Evolutionary conservation across 2,113 vertebrate genomes (phyloP).

Genomic region (Malurus cyaneus): DNA sequence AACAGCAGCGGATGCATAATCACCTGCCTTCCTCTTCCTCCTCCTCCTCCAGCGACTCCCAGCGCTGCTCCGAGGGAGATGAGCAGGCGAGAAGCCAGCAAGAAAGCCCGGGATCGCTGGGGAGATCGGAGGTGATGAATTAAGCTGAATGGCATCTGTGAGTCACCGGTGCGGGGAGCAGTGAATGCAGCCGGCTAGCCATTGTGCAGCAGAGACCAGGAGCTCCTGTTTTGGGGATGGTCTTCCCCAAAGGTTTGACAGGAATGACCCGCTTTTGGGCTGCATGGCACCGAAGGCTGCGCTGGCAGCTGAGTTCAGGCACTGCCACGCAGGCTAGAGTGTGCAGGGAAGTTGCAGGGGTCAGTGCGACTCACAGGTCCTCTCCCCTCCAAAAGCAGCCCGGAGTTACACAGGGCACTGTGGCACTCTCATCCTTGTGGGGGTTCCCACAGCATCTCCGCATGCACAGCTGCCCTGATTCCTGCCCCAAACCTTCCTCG

Average conservation of each 20-base stretch:
- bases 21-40: constrained; percentile 23
- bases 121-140: neutral
- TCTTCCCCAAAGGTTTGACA: neutral
- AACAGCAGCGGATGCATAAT: neutral
- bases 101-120: neutral
- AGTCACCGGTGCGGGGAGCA: neutral
- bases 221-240: neutral
- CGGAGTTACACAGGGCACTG: neutral
- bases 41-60: neutral
- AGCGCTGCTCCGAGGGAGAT: neutral
- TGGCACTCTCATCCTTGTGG: neutral
- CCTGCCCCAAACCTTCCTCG: neutral
- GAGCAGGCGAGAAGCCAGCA: neutral
- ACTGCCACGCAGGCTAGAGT: neutral
- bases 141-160: constrained; percentile 23
- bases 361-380: accelerated
- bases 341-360: neutral
- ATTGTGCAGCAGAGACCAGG: neutral
- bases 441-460: neutral
- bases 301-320: neutral
- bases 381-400: neutral
- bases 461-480: neutral
- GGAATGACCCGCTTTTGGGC: neutral
- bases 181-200: neutral
- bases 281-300: accelerated